Evolutionary conservation across 2,888 invertebrate species (phyloP), one percentile per base, ranked within the genome.

Genomic region (Adelphocoris suturalis): DNA sequence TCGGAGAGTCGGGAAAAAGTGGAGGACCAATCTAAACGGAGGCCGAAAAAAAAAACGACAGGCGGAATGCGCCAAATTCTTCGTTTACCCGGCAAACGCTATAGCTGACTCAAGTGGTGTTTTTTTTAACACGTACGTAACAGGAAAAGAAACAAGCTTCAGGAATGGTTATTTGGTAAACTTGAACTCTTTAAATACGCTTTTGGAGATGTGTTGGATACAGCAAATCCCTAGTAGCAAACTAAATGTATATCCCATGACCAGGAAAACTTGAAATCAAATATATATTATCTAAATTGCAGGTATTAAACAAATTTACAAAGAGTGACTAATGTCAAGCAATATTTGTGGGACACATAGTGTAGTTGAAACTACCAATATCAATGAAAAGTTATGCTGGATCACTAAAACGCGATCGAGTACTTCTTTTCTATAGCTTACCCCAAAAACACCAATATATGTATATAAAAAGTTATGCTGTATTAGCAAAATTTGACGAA

Each of bases 81-180:
- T 23, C 12, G 68, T 68, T 23, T 68, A 14, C 5, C n/a, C n/a
- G 57, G 57, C 57, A n/a, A n/a, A 57, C 2, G 37, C 52, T 52
- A 52, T 3, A 5, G 23, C 68, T 68, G 68, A 68, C 68, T 68
- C 68, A 68, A 68, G 68, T 23, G 23, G 19, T 23, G 68, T 68
- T 68, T 68, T 68, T 68, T 23, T 68, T 4, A 68, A 68, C 19
- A n/a, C n/a, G 57, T n/a, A n/a, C 57, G 68, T 23, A 68, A 68
- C 68, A 68, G 27, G 68, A 68, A 68, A 68, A 19, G 68, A 68
- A 23, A 68, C 23, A 27, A 13, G 9, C 19, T 14, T 9, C 4
- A 57, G n/a, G 9, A 61, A n/a, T n/a, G 61, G 1, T 2, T 61
- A 13, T 48, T 48, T 52, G 52, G 52, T 52, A 52, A 68, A 23